phyloP scores from a whole-genome alignment of 2,113 vertebrate genomes.

The Ammodytes marinus region DNA sequence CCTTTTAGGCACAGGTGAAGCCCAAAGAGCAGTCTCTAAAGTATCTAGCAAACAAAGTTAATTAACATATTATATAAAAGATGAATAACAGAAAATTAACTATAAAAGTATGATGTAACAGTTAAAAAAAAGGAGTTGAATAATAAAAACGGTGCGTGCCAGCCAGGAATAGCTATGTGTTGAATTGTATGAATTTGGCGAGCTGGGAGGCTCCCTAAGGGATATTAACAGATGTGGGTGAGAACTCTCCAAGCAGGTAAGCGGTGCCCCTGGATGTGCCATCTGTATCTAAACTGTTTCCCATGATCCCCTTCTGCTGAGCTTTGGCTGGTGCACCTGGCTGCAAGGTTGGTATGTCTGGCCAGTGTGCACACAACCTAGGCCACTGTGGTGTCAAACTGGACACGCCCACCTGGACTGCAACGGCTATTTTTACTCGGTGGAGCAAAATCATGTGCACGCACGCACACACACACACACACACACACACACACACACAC shows the following conservation, averaged over 20 bases:
- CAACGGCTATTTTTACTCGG: conserved; percentile 71
- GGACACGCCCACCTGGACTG: conserved; percentile 54
- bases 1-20: too few relatives aligned
- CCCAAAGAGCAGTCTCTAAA: too few relatives aligned
- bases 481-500: conserved; percentile 25
- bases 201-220: not conserved
- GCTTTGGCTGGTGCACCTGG: conserved; percentile 57
- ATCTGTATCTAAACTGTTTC: conserved; percentile 56
- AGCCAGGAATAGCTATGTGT: not conserved
- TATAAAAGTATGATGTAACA: too few relatives aligned
- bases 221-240: conserved; percentile 39
- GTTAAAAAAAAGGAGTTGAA: too few relatives aligned
- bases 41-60: too few relatives aligned
- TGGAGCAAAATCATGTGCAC: not conserved
- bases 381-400: conserved; percentile 48
- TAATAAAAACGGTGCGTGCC: too few relatives aligned
- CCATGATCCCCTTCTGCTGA: conserved; percentile 45
- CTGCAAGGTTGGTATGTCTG: conserved; percentile 33
- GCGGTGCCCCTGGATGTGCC: conserved; percentile 50
- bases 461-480: conserved; percentile 9
- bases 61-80: too few relatives aligned
- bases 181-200: conserved; percentile 17
- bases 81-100: too few relatives aligned
- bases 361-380: conserved; percentile 36
- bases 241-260: conserved; percentile 31